Base-by-base conservation (phyloP, 2,797 vertebrate species). In the Threskiornis aethiopicus region DNA sequence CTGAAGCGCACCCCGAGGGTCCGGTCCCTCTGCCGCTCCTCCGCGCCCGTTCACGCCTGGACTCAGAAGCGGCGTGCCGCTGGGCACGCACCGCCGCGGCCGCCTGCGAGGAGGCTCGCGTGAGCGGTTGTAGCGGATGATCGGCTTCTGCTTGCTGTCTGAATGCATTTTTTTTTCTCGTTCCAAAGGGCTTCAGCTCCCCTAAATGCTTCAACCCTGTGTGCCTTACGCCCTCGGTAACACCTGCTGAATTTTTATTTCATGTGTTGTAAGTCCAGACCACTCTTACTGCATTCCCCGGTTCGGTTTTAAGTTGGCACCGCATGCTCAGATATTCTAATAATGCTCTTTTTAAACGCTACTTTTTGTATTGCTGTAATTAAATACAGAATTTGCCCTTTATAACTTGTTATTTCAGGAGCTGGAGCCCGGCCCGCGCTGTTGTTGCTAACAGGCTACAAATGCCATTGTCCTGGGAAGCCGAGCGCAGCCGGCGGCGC, bases 301-400 rank as follows among this genome's bases (percentile, higher is more conserved):
- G 1, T 7, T 57, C 0, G 0, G 10, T 61, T 58, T 17, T 5
- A 12, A 29, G 41, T 13, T 22, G 84, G 51, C n/a, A 5, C 46
- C 0, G 0, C 0, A 0, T 9, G n/a, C 69, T 70, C 70, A 61
- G 73, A 37, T 57, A 8, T 7, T 72, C 84, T 6, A 37, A 35
- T 37, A 33, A 65, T 17, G 62, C 42, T 59, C 61, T 64, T 81
- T 64, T 52, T 20, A 37, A 90, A 18, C 0, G 0, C 47, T 66
- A 1, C 47, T 71, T 93, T 75, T 57, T 89, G 62, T 61, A 14
- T 13, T 24, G 78, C 87, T 91, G 94, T 95, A 95, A 96, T 91
- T 70, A 94, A 95, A 95, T 84, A 29, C 89, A 89, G 89, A 46
- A 55, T 70, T 61, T 96, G 93, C 95, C 95, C 96, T 97, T 96